These are phyloP conservation scores for Zeugodacus cucurbitae DNA, from an alignment of 1,140 invertebrate species.

Conservation along the genomic window DNA sequence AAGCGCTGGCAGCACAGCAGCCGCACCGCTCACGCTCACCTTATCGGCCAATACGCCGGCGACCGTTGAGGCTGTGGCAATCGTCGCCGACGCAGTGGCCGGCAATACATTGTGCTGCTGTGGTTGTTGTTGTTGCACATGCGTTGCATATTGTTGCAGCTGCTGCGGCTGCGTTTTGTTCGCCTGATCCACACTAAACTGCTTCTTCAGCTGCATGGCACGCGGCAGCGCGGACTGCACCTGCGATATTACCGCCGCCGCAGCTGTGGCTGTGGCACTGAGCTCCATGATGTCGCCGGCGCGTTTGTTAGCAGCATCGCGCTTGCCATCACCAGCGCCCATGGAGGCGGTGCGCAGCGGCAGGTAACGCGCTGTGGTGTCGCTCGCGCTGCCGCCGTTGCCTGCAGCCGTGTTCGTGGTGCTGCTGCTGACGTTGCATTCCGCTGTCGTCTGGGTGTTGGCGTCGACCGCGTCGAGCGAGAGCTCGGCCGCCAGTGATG, in stretches of 20 bases:
- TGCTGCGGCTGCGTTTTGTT: constrained; percentile 49
- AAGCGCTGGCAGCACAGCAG: constrained; percentile 41
- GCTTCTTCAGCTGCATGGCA: constrained; percentile 63
- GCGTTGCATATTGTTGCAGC: constrained; percentile 45
- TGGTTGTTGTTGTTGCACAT: background rate
- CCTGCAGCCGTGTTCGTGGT: constrained; percentile 44
- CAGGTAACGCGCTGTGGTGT: constrained; percentile 59
- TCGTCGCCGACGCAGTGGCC: background rate
- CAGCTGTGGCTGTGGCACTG: constrained; percentile 52
- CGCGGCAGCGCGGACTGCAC: constrained; percentile 56
- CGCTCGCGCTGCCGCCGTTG: constrained; percentile 44
- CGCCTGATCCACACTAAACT: constrained; percentile 65
- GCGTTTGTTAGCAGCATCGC: constrained; percentile 35
- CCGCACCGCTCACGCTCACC: background rate
- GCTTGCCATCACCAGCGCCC: constrained; percentile 57
- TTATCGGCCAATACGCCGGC: background rate
- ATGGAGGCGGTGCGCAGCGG: constrained; percentile 61
- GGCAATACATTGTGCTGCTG: background rate
- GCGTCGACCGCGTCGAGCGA: constrained; percentile 60
- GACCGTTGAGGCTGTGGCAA: background rate
- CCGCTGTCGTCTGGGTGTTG: background rate
- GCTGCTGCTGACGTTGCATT: background rate
- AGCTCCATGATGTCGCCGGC: constrained; percentile 48
- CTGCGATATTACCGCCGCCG: constrained; percentile 53
- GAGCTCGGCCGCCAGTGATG: constrained; percentile 60